Percentiles rank a stretch among this genome's conserved stretches.
Conservation (phyloP, 2,888 invertebrate genomes). For the Temnothorax unifasciatus region DNA sequence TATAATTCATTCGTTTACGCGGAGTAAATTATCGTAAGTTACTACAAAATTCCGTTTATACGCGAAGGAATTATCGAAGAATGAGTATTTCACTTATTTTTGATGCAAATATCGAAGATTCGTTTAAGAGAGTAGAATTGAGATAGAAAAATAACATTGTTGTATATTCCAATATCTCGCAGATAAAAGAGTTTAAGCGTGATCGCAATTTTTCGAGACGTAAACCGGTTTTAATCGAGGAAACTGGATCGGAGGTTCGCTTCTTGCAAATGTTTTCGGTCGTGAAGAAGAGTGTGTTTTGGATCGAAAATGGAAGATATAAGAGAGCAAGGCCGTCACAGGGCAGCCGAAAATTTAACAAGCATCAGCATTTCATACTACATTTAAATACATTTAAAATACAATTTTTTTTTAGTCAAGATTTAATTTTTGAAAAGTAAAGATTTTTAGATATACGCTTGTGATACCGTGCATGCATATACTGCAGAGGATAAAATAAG, state of each 20-base stretch:
- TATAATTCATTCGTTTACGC: too few relatives aligned
- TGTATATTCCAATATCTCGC: not conserved
- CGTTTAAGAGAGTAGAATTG: too few relatives aligned
- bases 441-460: constrained; percentile 23
- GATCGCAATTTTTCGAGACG: not conserved
- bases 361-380: constrained; percentile 7
- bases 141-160: not conserved
- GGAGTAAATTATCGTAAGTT: too few relatives aligned
- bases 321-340: not conserved
- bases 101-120: too few relatives aligned
- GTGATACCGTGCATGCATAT: not conserved
- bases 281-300: not conserved
- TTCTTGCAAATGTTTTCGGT: not conserved
- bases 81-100: not conserved
- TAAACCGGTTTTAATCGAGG: not conserved
- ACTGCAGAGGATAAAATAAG: not conserved
- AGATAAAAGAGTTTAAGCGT: constrained; percentile 12
- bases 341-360: constrained; percentile 4
- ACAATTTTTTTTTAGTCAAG: constrained; percentile 48
- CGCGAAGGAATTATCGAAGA: too few relatives aligned
- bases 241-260: not conserved
- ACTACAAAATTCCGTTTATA: too few relatives aligned
- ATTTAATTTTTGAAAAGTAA: constrained; percentile 26
- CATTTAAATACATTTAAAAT: constrained; percentile 5
- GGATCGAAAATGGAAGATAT: not conserved